These are phyloP conservation scores for Gorsachius goisagi DNA, from an alignment of 2,113 vertebrate genomes.

Conservation along the genomic window DNA sequence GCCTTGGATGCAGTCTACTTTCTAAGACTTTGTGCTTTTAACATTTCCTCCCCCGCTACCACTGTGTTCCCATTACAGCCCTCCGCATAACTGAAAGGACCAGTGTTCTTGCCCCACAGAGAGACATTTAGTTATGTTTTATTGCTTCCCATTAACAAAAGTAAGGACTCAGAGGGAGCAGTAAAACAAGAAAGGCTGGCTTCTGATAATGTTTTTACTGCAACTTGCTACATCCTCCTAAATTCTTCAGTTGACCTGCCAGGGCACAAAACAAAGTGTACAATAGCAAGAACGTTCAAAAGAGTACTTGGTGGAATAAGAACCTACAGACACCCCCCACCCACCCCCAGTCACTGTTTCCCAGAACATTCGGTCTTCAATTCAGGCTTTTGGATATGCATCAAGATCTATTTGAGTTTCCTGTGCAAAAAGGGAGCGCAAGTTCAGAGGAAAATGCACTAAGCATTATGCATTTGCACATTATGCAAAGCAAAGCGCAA, in stretches of 20 bases:
- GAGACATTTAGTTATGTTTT: background rate
- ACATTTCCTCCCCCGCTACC: background rate
- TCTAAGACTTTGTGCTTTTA: background rate
- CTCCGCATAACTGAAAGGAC: background rate
- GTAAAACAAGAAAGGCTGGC: background rate
- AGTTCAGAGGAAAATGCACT: background rate
- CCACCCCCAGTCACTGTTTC: background rate
- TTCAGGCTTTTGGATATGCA: background rate
- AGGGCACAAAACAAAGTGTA: background rate
- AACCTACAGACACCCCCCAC: background rate
- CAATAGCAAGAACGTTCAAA: background rate
- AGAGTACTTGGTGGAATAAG: background rate
- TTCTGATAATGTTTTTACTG: background rate
- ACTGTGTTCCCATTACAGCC: background rate
- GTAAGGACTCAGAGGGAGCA: background rate
- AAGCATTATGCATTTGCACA: background rate
- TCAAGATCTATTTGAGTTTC: background rate
- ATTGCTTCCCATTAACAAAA: background rate
- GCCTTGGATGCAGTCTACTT: background rate
- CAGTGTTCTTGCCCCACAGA: background rate
- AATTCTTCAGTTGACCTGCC: background rate
- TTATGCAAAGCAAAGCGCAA: background rate
- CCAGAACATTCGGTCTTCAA: background rate
- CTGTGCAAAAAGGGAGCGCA: fast-evolving
- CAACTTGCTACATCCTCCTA: background rate